phyloP scores from a whole-genome alignment of 64 coral and sea anemone species.

The Anthopleura sola region DNA sequence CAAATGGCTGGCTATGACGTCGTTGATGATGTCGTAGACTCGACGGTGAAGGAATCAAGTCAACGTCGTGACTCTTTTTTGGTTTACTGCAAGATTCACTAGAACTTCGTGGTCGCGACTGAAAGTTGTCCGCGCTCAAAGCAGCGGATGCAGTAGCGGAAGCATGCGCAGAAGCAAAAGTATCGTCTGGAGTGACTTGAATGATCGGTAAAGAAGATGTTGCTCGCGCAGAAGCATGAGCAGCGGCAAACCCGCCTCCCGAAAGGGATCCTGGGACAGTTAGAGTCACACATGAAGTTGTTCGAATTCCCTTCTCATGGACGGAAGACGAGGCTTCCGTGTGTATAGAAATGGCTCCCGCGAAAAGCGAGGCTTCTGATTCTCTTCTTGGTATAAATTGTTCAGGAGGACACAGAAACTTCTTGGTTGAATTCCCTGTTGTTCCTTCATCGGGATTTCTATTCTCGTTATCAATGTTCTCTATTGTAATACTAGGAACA shows the following conservation, averaged over 20 bases:
- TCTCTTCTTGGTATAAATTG: conserved; percentile 33
- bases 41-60: background rate
- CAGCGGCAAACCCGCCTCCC: background rate
- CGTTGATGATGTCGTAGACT: background rate
- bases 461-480: background rate
- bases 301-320: conserved; percentile 41
- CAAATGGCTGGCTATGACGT: conserved; percentile 35
- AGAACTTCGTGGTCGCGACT: background rate
- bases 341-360: conserved; percentile 57
- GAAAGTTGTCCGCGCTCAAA: background rate
- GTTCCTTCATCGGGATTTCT: background rate
- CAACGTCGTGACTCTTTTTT: background rate
- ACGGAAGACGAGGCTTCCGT: conserved; percentile 55
- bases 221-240: conserved; percentile 14
- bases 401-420: conserved; percentile 16
- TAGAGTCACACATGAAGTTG: conserved; percentile 52
- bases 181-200: background rate
- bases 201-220: background rate
- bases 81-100: conserved; percentile 1
- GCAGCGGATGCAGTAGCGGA: background rate
- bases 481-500: conserved; percentile 8
- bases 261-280: conserved; percentile 36
- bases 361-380: conserved; percentile 38
- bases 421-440: background rate
- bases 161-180: background rate